Evolutionary conservation across 2,113 vertebrate species (phyloP).

Genomic region (Ardeotis arabs): DNA sequence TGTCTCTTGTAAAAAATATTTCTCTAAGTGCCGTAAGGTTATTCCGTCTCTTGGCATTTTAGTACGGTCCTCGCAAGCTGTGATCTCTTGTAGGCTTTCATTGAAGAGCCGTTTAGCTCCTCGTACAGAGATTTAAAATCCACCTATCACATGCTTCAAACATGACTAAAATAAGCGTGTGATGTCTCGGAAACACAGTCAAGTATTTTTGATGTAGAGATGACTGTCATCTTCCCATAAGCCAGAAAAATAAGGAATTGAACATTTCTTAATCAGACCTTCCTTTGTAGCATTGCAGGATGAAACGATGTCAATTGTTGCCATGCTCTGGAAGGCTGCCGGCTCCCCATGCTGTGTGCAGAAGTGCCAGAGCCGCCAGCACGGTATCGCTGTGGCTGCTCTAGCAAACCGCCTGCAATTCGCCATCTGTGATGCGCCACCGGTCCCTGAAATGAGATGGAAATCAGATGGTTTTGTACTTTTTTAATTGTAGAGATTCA

Average conservation of each 20-base stretch:
- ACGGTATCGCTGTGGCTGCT: not conserved
- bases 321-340: not conserved
- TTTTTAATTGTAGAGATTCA: not conserved
- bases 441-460: rapidly evolving
- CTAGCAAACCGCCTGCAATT: not conserved
- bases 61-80: not conserved
- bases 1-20: not conserved
- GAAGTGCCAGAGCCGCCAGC: constrained; percentile 30
- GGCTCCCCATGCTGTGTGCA: rapidly evolving
- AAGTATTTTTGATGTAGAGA: not conserved
- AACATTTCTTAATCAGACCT: not conserved
- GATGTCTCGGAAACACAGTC: not conserved
- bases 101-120: not conserved
- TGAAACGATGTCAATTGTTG: not conserved
- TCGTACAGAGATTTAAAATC: not conserved
- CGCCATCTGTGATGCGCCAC: rapidly evolving
- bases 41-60: not conserved
- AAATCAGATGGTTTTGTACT: not conserved
- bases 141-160: not conserved
- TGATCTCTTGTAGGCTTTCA: not conserved
- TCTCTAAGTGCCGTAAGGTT: not conserved
- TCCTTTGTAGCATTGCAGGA: not conserved
- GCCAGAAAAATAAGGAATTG: not conserved
- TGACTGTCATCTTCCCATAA: not conserved
- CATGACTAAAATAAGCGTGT: not conserved